phyloP scores from a whole-genome alignment of 2,797 vertebrate genomes.

The Enteromius fasciolatus region DNA sequence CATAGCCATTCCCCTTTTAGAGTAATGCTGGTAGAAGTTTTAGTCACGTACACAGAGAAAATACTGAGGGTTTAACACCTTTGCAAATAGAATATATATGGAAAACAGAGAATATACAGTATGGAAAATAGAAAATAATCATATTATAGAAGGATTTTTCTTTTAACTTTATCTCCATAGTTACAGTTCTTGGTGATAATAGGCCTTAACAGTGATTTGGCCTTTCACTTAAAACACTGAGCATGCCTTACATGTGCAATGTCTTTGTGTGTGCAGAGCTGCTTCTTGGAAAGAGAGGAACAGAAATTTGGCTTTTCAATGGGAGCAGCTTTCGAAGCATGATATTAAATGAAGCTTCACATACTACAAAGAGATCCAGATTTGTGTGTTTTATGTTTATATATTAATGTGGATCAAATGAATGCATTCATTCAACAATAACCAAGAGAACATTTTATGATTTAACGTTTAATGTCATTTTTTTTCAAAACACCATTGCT shows the following conservation, averaged over 20 bases:
- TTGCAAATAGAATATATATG: neutral
- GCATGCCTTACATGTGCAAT: neutral
- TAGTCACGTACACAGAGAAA: neutral
- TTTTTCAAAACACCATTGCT: neutral
- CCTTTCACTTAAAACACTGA: neutral
- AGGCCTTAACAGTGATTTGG: neutral
- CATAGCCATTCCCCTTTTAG: neutral
- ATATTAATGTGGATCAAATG: neutral
- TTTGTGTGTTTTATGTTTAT: neutral
- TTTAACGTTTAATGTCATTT: neutral
- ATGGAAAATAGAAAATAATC: neutral
- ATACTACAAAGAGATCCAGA: neutral
- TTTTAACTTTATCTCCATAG: neutral
- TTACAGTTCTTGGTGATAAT: neutral
- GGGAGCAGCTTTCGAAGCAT: constrained; percentile 16
- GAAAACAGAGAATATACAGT: neutral
- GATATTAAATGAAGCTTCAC: constrained; percentile 21
- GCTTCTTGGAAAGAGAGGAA: constrained; percentile 33
- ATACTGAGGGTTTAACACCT: neutral
- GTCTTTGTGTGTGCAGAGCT: constrained; percentile 29
- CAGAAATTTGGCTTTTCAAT: constrained; percentile 21
- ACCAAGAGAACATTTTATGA: neutral
- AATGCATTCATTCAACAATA: neutral
- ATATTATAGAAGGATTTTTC: neutral
- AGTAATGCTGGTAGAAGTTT: neutral